A percentile compares a stretch with the other conserved stretches of the same genome.
Conservation (phyloP, 2,113 vertebrate genomes). For the Callipepla squamata region DNA sequence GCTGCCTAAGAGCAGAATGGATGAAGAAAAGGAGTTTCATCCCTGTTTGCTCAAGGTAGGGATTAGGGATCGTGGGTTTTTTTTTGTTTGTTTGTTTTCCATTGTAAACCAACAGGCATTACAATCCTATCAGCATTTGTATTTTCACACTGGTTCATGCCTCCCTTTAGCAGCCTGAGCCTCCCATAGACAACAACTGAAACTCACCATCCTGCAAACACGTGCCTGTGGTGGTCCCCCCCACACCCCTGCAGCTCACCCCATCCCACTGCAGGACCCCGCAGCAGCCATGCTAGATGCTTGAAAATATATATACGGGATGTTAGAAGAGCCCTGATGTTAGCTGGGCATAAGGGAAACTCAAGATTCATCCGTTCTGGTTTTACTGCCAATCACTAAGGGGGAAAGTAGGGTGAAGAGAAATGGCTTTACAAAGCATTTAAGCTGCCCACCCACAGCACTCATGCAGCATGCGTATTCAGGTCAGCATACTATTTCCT, state of each 20-base stretch:
- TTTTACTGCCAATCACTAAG: not conserved
- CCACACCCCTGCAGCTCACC: not conserved
- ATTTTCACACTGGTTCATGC: not conserved
- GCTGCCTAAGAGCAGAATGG: not conserved
- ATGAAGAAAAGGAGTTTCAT: not conserved
- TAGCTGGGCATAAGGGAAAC: not conserved
- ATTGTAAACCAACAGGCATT: not conserved
- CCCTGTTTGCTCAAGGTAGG: not conserved
- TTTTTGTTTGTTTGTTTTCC: not conserved
- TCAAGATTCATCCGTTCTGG: not conserved
- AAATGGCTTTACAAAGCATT: not conserved
- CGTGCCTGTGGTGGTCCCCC: not conserved
- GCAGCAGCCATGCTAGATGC: not conserved
- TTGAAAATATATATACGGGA: not conserved
- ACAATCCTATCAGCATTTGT: not conserved
- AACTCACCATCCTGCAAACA: not conserved
- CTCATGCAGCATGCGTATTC: constrained; percentile 36
- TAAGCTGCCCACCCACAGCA: constrained; percentile 39
- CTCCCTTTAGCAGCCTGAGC: not conserved
- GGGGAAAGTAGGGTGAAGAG: not conserved
- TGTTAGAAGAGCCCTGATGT: not conserved
- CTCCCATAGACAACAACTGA: not conserved
- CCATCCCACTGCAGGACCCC: not conserved
- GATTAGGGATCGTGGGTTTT: not conserved
- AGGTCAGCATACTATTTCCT: constrained; percentile 55